A percentile compares a stretch with the other conserved stretches of the same genome.
phyloP scores from a whole-genome alignment of 2,888 invertebrate genomes.

The Lutraria lutraria region DNA sequence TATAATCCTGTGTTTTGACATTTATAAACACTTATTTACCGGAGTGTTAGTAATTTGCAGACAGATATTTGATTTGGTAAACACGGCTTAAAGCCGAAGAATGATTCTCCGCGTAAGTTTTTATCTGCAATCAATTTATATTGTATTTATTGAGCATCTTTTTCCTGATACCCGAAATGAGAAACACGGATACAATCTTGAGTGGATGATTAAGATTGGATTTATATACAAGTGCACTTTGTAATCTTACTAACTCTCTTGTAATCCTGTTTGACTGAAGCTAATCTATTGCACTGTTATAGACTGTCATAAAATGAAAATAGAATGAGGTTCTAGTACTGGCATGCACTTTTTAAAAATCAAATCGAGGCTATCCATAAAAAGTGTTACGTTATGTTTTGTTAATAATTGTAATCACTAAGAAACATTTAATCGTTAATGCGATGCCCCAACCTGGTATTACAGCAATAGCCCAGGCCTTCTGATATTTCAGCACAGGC shows the following conservation, averaged over 20 bases:
- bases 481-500: neutral
- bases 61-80: neutral
- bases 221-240: slow-evolving; percentile 6
- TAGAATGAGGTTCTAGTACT: neutral
- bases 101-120: neutral
- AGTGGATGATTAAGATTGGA: neutral
- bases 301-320: neutral
- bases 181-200: neutral
- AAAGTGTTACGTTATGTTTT: neutral
- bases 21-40: neutral
- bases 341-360: neutral
- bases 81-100: neutral
- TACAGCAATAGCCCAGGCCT: neutral
- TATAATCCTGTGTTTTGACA: neutral
- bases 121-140: neutral
- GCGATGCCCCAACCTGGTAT: neutral
- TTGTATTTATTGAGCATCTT: neutral
- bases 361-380: too few species aligned
- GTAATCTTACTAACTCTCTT: neutral
- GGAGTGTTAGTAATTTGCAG: neutral
- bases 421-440: neutral
- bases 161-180: neutral
- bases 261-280: neutral
- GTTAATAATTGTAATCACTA: neutral
- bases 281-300: neutral